Percentiles rank a stretch among this genome's conserved stretches.
These are phyloP conservation scores for Paragorgia papillata DNA, from an alignment of 92 coral and sea anemone species.

Conservation along the genomic window DNA sequence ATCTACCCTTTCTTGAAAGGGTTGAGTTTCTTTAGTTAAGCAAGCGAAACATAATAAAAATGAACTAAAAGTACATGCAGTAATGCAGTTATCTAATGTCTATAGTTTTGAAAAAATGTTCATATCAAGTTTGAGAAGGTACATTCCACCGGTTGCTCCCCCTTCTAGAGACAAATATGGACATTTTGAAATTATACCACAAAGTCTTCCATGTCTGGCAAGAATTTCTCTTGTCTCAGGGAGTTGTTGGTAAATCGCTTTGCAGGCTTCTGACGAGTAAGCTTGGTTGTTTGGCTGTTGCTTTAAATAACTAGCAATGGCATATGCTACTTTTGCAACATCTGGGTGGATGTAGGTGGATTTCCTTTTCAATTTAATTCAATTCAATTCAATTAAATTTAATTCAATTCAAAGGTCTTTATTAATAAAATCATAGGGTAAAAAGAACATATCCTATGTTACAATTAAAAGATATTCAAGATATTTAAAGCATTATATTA, in stretches of 20 bases:
- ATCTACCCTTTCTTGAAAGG: no score
- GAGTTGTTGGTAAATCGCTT: constrained; percentile 48
- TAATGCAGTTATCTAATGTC: no score
- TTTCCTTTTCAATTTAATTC: no score
- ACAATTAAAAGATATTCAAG: no score
- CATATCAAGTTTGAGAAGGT: not conserved
- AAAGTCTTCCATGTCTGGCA: constrained; percentile 53
- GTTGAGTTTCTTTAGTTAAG: no score
- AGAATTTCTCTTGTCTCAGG: constrained; percentile 62
- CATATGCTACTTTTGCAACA: constrained; percentile 50
- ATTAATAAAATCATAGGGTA: no score
- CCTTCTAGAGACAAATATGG: constrained; percentile 56
- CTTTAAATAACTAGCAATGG: constrained; percentile 50
- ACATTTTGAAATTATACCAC: constrained; percentile 55
- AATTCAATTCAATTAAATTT: no score
- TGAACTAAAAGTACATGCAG: no score
- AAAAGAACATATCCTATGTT: no score
- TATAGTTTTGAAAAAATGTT: constrained; percentile 14
- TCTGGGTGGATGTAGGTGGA: constrained; percentile 30
- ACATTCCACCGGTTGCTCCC: constrained; percentile 11
- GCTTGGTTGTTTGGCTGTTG: constrained; percentile 31
- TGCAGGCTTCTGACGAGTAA: constrained; percentile 65
- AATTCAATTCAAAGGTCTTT: no score
- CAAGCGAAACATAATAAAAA: no score
- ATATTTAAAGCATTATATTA: no score